These are phyloP conservation scores for Clarias fuscus DNA, from an alignment of 2,797 vertebrate genomes.

Conservation along the genomic window DNA sequence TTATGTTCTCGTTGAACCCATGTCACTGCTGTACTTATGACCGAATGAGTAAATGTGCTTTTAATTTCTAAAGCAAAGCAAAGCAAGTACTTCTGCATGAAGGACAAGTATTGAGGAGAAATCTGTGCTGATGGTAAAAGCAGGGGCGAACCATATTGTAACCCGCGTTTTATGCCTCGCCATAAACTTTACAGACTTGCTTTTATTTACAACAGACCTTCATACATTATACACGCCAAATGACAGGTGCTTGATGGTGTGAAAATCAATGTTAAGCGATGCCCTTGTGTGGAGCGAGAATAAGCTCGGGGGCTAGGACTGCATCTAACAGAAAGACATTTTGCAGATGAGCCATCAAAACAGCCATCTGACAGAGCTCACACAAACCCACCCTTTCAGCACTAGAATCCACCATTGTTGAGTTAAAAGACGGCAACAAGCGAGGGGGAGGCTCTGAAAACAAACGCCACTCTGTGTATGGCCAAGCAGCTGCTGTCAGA, in stretches of 20 bases:
- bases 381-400: conserved; percentile 50
- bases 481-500: conserved; percentile 52
- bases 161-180: conserved; percentile 47
- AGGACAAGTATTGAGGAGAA: conserved; percentile 44
- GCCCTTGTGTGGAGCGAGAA: conserved; percentile 10
- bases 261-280: conserved; percentile 34
- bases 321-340: conserved; percentile 22
- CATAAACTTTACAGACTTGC: conserved; percentile 55
- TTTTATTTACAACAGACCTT: conserved; percentile 51
- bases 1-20: conserved; percentile 29
- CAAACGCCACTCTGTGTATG: conserved; percentile 42
- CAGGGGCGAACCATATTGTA: conserved; percentile 33
- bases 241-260: conserved; percentile 15
- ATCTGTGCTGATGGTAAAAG: conserved; percentile 36
- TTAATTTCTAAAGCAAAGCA: conserved; percentile 50
- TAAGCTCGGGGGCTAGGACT: not conserved
- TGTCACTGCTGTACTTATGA: conserved; percentile 37
- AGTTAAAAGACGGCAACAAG: conserved; percentile 44
- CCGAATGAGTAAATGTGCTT: conserved; percentile 46
- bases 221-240: conserved; percentile 42
- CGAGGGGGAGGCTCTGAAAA: conserved; percentile 41
- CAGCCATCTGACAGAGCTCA: conserved; percentile 40
- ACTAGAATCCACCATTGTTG: conserved; percentile 44
- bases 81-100: conserved; percentile 47
- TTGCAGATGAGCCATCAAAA: conserved; percentile 38